Evolutionary conservation across 2,797 vertebrate species (phyloP), one percentile per base, ranked within the genome.

Genomic region (Danio jaintianensis): DNA sequence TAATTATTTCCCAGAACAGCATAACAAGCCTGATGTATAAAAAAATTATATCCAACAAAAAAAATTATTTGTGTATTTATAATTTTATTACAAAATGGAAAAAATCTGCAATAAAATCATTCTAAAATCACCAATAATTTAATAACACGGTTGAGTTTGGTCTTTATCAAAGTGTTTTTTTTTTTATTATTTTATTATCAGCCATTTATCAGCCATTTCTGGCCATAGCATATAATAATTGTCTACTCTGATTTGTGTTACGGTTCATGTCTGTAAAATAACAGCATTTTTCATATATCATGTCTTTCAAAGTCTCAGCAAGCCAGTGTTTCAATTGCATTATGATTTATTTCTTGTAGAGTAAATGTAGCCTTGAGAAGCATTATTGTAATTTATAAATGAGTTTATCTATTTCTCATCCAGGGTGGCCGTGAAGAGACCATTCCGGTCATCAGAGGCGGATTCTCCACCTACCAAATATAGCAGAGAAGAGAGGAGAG

Each of bases 401-500:
- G 16, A 62, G 3, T 61, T n/a, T 7, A 12, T n/a, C n/a, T 66
- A 47, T 82, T 16, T 58, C 78, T 94, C 2, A 62, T 50, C 94
- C 90, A 96, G 96, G 20, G 94, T 97, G 83, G 85, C 97, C 80
- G 95, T 97, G 74, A 99, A 99, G 92, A 95, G 97, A 90, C 96
- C 96, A 93, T 96, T 96, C 88, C 94, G 95, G 85, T 91, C 96
- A 9, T 92, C 97, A 71, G 96, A 98, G 52, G 96, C 98, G 76
- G 97, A 99, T 40, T 92, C 95, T 4, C 91, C 94, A 0, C 95
- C 97, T 45, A 89, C 95, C 70, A 99, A 99, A 87, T 96, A 96
- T 91, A 94, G 96, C 87, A 98, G 96, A 94, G 96, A 96, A 89
- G 96, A 96, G 74, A 98, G 97, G 88, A 95, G 93, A 97, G 97